Evolutionary conservation across 2,113 vertebrate genomes (phyloP), one percentile per base, ranked within the genome.

Genomic region (Symphodus melops): DNA sequence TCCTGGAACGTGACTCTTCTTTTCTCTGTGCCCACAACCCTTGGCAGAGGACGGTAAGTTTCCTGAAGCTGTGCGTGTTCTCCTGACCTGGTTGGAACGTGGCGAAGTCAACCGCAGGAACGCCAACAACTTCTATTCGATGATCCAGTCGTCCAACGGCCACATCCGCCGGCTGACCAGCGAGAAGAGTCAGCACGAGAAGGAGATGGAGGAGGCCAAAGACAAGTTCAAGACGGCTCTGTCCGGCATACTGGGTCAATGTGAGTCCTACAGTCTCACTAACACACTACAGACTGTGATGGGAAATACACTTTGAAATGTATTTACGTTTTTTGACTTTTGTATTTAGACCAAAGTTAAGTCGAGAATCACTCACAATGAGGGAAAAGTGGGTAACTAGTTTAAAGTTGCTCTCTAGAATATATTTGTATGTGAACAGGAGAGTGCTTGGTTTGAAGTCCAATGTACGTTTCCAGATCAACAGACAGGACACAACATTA

Each of bases 61-160:
- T 89, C 83, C 94, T 0, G 97, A 98, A 87, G 97, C 97, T 0
- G 96, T 98, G 53, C 96, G 96, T 36, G 97, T 96, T 12, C 92
- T 99, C 85, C 89, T 98, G 69, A 97, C 97, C 52, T 99, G 97
- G 97, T 93, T 99, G 83, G 97, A 99, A 20, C 94, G 97, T 4
- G 97, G 97, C 0, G 97, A 99, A 54, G 97, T 99, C 74, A 99
- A 97, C 92, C 96, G 97, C 20, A 94, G 96, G 54, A 99, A 96
- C 0, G 96, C 97, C 87, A 99, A 98, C 92, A 98, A 96, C 93
- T 98, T 99, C 93, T 99, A 99, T 89, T 98, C 97, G 75, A 99
- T 99, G 97, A 98, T 99, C 93, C 97, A 99, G 90, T 97, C 96
- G 0, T 96, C 96, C 75, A 99, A 98, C 87, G 98, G 97, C 91